Evolutionary conservation across 2,113 vertebrate genomes (phyloP).

Genomic region (Nothobranchius furzeri): DNA sequence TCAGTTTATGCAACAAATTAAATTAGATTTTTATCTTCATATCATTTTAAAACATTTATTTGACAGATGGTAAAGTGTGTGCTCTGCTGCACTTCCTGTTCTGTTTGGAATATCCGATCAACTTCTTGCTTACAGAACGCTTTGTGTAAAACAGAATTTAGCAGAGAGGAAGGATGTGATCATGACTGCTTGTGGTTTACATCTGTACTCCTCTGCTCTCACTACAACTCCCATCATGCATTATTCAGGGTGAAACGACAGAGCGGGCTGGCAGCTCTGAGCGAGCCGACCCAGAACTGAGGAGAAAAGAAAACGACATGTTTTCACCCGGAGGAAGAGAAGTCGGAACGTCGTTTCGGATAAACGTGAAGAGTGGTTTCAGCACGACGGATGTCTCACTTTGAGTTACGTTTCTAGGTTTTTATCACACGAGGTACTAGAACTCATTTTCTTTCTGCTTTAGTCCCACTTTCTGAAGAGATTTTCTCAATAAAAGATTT

Average conservation of each 20-base stretch:
- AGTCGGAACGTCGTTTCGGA: not conserved
- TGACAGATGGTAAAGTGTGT: no score
- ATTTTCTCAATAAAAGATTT: not conserved
- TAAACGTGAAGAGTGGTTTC: slow-evolving; percentile 4
- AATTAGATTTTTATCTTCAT: no score
- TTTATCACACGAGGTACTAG: not conserved
- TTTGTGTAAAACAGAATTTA: not conserved
- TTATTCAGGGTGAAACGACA: slow-evolving; percentile 43
- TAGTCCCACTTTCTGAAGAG: not conserved
- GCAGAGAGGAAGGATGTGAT: not conserved
- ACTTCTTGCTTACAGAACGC: no score
- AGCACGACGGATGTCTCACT: not conserved
- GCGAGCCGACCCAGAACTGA: slow-evolving; percentile 32
- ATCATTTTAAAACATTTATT: no score
- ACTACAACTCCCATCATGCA: slow-evolving; percentile 67
- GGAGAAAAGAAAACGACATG: slow-evolving; percentile 26
- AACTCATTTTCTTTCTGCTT: not conserved
- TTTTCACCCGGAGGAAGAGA: slow-evolving; percentile 29
- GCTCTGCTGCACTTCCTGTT: no score
- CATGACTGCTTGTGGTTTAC: slow-evolving; percentile 10
- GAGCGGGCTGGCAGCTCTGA: slow-evolving; percentile 4
- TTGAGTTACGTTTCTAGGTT: not conserved
- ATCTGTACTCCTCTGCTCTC: slow-evolving; percentile 7
- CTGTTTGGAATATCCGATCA: no score
- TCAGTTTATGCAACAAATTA: no score